Evolutionary conservation across 2,888 invertebrate species (phyloP).

Genomic region (Bombylius discolor): DNA sequence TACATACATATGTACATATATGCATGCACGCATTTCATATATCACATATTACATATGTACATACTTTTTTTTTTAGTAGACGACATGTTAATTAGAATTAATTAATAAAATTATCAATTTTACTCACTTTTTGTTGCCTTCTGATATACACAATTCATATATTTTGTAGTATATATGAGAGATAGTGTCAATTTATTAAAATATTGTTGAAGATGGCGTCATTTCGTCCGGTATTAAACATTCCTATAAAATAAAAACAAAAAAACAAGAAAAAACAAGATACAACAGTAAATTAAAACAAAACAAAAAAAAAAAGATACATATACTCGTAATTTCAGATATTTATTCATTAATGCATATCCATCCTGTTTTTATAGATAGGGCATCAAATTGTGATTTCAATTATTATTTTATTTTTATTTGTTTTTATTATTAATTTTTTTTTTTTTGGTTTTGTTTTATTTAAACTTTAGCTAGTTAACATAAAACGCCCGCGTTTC

Average conservation of each 20-base stretch:
- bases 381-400: conserved; percentile 8
- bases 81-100: conserved; percentile 14
- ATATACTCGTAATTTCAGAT: no score
- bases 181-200: background rate
- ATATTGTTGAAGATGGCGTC: conserved; percentile 9
- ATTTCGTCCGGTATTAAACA: background rate
- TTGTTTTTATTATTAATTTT: background rate
- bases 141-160: background rate
- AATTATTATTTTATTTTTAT: conserved; percentile 1
- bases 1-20: background rate
- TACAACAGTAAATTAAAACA: no score
- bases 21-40: background rate
- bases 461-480: background rate
- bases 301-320: no score
- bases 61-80: background rate
- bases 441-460: no score
- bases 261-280: no score
- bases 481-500: conserved; percentile 10
- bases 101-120: conserved; percentile 15
- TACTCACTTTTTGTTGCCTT: background rate
- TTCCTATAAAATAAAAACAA: no score
- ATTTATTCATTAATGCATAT: background rate
- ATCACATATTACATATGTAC: background rate
- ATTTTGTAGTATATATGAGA: background rate
- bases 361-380: background rate